Percentiles rank a stretch among this genome's conserved stretches.
Conservation (phyloP, 2,888 invertebrate species). For the Anodontia alba region DNA sequence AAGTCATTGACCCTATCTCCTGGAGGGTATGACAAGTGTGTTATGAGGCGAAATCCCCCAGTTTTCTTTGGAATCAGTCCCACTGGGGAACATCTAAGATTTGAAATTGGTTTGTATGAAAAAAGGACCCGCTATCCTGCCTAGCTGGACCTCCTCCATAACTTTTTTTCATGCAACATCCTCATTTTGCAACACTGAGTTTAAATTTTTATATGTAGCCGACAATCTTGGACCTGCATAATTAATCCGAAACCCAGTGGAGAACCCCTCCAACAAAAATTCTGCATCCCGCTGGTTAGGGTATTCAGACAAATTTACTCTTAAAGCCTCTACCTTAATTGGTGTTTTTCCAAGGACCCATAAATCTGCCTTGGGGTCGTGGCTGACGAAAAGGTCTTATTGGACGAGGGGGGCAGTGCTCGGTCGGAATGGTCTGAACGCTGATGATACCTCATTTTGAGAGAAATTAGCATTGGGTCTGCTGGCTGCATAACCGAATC, state of each 20-base stretch:
- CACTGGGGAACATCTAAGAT: conserved; percentile 25
- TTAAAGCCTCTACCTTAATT: conserved; percentile 1
- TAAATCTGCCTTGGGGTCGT: not conserved
- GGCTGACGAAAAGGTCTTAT: not conserved
- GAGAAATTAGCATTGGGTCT: not conserved
- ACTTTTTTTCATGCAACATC: conserved; percentile 9
- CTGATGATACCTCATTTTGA: not conserved
- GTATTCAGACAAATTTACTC: not conserved
- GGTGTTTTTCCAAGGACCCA: not conserved
- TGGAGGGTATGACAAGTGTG: conserved; percentile 20
- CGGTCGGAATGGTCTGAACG: not conserved
- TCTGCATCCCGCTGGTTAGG: not conserved
- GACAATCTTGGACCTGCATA: not conserved
- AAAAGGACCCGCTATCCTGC: conserved; percentile 18
- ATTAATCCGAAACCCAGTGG: not conserved
- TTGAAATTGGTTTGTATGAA: conserved; percentile 10
- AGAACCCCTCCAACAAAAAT: not conserved
- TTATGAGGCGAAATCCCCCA: conserved; percentile 33
- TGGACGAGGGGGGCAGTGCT: not conserved
- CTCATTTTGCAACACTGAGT: conserved; percentile 6
- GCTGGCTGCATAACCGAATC: not conserved
- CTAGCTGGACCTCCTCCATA: not conserved
- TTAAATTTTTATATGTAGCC: not conserved
- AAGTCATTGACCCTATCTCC: conserved; percentile 34
- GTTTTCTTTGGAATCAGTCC: conserved; percentile 24